Percentiles rank a stretch among this genome's conserved stretches.
Evolutionary conservation across 2,797 vertebrate genomes (phyloP).

Genomic region (Lophius americanus): DNA sequence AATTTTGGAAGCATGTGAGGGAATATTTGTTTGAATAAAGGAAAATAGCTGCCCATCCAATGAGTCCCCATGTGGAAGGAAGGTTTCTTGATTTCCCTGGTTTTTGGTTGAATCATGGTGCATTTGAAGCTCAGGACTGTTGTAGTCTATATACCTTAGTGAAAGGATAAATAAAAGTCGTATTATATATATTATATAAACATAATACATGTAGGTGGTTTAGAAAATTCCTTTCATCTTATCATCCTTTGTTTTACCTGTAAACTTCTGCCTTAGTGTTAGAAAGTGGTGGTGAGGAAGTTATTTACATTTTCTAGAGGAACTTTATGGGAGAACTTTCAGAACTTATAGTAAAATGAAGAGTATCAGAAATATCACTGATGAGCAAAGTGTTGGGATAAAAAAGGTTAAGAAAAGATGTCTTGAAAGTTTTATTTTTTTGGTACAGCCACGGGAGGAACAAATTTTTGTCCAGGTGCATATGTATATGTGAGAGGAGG

Average conservation of each 20-base stretch:
- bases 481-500: slow-evolving; percentile 17
- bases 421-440: slow-evolving; percentile 47
- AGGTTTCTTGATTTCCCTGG: slow-evolving; percentile 12
- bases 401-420: slow-evolving; percentile 55
- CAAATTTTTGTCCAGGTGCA: slow-evolving; percentile 36
- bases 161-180: background rate
- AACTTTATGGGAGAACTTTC: slow-evolving; percentile 29
- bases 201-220: slow-evolving; percentile 18
- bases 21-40: background rate
- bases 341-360: slow-evolving; percentile 29
- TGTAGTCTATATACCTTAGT: slow-evolving; percentile 13
- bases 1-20: background rate
- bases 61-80: background rate
- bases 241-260: slow-evolving; percentile 11
- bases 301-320: slow-evolving; percentile 4
- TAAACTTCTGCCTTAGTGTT: slow-evolving; percentile 54
- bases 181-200: too few species aligned
- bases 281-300: slow-evolving; percentile 37
- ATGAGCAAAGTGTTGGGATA: slow-evolving; percentile 36
- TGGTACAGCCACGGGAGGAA: slow-evolving; percentile 23
- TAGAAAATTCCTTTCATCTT: slow-evolving; percentile 11
- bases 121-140: slow-evolving; percentile 2
- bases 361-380: slow-evolving; percentile 21
- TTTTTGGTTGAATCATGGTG: slow-evolving; percentile 12
- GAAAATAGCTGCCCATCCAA: background rate